Conservation (phyloP, 2,888 invertebrate genomes). For the Muschampia plurimacula region DNA sequence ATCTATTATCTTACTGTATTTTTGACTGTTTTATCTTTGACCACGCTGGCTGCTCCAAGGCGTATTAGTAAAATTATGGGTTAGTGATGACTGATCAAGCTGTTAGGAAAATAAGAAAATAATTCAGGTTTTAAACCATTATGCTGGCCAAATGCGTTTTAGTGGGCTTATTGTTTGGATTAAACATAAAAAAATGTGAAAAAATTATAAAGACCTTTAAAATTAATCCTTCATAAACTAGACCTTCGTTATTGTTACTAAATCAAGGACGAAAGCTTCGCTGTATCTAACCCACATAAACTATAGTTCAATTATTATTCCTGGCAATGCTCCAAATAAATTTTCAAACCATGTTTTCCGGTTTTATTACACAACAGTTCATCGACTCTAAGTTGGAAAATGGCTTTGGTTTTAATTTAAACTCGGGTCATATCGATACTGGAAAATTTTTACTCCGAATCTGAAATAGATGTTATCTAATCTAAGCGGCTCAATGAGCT, state of each 20-base stretch:
- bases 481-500: neutral
- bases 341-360: conserved; percentile 18
- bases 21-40: too few relatives aligned
- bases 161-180: too few relatives aligned
- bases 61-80: too few relatives aligned
- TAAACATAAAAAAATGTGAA: too few relatives aligned
- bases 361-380: conserved; percentile 14
- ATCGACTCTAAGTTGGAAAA: neutral
- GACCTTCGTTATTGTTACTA: neutral
- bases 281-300: conserved; percentile 2
- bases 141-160: too few relatives aligned
- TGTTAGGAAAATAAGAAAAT: too few relatives aligned
- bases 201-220: too few relatives aligned
- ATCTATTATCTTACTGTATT: too few relatives aligned
- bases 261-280: conserved; percentile 9
- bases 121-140: too few relatives aligned
- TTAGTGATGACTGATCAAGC: too few relatives aligned
- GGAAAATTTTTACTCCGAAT: neutral
- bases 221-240: too few relatives aligned
- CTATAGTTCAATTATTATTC: neutral
- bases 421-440: neutral
- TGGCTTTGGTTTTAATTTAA: neutral
- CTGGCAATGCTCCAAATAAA: conserved; percentile 18
- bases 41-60: too few relatives aligned
- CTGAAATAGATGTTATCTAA: neutral